phyloP scores from a whole-genome alignment of 2,113 vertebrate species.

The Orycteropus afer region DNA sequence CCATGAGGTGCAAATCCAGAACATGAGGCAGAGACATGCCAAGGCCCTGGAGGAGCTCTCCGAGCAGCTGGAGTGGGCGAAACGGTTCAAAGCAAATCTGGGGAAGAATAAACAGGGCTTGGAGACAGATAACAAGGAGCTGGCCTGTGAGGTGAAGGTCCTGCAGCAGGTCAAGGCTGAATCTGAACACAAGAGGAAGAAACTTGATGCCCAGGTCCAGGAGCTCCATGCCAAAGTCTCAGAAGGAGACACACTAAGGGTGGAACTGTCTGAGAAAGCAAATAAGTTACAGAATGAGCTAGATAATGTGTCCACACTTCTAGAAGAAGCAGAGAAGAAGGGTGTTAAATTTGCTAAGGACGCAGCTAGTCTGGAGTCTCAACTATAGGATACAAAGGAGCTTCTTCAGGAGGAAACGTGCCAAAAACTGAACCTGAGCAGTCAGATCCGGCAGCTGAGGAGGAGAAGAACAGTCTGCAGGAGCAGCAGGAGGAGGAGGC shows the following conservation, averaged over 20 bases:
- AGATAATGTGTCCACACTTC: slow-evolving; percentile 93
- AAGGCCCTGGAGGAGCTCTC: slow-evolving; percentile 95
- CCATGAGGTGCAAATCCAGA: slow-evolving; percentile 97
- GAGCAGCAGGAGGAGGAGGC: slow-evolving; percentile 98
- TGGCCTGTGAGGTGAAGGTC: slow-evolving; percentile 93
- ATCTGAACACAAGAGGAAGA: slow-evolving; percentile 97
- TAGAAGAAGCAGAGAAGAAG: slow-evolving; percentile 98
- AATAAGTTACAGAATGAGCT: slow-evolving; percentile 94
- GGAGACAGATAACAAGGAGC: slow-evolving; percentile 96
- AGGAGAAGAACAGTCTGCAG: slow-evolving; percentile 94
- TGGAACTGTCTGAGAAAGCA: slow-evolving; percentile 91
- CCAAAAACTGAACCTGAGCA: slow-evolving; percentile 97
- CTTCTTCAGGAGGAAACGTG: slow-evolving; percentile 97
- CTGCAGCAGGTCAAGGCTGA: slow-evolving; percentile 95
- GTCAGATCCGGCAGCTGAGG: slow-evolving; percentile 95
- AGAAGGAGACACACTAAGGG: slow-evolving; percentile 91
- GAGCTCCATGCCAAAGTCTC: slow-evolving; percentile 92
- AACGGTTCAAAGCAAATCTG: slow-evolving; percentile 96
- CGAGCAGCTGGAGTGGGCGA: slow-evolving; percentile 97
- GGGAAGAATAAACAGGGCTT: slow-evolving; percentile 98
- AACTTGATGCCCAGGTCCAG: slow-evolving; percentile 94
- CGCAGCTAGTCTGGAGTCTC: slow-evolving; percentile 92
- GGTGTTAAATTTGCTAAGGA: slow-evolving; percentile 97
- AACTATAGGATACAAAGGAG: slow-evolving; percentile 97
- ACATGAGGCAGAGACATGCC: slow-evolving; percentile 95